Base-by-base conservation (phyloP, 2,797 vertebrate species). In the Eurystomus glaucurus region DNA sequence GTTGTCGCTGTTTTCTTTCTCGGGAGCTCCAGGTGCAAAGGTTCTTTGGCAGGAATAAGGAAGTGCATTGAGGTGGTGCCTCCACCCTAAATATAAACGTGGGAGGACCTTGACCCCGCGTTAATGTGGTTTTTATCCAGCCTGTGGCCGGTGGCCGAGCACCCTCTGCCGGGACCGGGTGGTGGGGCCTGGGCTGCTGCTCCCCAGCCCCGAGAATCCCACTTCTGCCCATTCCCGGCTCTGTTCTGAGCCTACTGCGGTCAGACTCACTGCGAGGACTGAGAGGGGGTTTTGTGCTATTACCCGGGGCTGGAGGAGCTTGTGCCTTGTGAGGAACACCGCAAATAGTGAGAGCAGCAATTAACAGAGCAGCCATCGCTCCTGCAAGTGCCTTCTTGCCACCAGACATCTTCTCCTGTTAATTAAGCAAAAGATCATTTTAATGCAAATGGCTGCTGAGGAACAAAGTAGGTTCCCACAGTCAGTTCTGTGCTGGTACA, bases 81-180 rank as follows among this genome's bases (percentile, higher is more conserved):
- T 31, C 50, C 61, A 29, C 37, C 78, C 66, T 21, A 8, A 8
- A 3, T 14, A 21, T 6, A 25, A 39, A 5, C 31, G 3, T 5
- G 20, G 16, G 22, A 33, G 65, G 33, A 70, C 65, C 78, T 41
- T 69, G 65, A 60, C 64, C 64, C 33, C 22, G 46, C 35, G 4
- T 15, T 28, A 19, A 14, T 7, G 45, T 12, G 26, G 12, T n/a
- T 45, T 54, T 54, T 23, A 45, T 9, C 28, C 61, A 31, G 39
- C 62, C 23, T 25, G 57, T 20, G 58, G 35, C 46, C 57, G 57
- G 58, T 25, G 29, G 48, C 50, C 22, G 84, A 91, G 92, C 92
- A 51, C 88, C 88, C 92, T 70, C 88, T 94, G 92, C 50, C 41
- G 87, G 92, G 29, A 11, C 5, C 10, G 11, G 22, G 31, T 19